Conservation (phyloP, 2,113 vertebrate genomes). For the Sander vitreus region DNA sequence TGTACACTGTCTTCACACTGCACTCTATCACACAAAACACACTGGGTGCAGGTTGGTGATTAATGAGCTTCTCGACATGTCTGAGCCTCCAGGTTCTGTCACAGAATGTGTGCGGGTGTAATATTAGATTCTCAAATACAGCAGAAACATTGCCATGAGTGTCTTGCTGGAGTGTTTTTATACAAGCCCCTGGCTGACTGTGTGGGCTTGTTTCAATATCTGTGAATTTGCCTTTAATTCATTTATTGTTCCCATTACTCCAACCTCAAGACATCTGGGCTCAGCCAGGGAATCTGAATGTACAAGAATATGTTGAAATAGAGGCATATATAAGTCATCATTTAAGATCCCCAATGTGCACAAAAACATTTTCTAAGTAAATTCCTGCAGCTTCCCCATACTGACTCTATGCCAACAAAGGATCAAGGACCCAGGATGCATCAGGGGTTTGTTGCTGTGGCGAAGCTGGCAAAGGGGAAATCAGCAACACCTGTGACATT, state of each 20-base stretch:
- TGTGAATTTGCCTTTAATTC: conserved; percentile 72
- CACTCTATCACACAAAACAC: conserved; percentile 54
- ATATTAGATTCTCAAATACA: conserved; percentile 68
- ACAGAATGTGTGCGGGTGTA: conserved; percentile 27
- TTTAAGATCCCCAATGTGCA: conserved; percentile 26
- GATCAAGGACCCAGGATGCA: conserved; percentile 45
- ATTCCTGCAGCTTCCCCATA: conserved; percentile 8
- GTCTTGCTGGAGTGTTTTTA: conserved; percentile 60
- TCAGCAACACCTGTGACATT: conserved; percentile 68
- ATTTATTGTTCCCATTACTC: conserved; percentile 57
- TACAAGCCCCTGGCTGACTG: conserved; percentile 50
- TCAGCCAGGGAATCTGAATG: conserved; percentile 23
- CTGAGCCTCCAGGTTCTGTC: conserved; percentile 50
- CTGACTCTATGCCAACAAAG: conserved; percentile 34
- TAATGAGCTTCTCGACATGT: conserved; percentile 68
- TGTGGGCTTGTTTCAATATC: conserved; percentile 72
- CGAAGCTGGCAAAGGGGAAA: conserved; percentile 66
- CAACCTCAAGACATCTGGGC: conserved; percentile 48
- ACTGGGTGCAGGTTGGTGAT: conserved; percentile 68
- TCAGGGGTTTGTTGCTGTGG: conserved; percentile 42
- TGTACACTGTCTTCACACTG: conserved; percentile 17
- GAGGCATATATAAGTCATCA: conserved; percentile 3
- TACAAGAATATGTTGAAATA: conserved; percentile 34
- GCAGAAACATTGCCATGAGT: conserved; percentile 38
- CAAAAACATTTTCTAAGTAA: conserved; percentile 45